A percentile compares a stretch with the other conserved stretches of the same genome.
phyloP scores from a whole-genome alignment of 2,113 vertebrate genomes.

The Ifrita kowaldi region DNA sequence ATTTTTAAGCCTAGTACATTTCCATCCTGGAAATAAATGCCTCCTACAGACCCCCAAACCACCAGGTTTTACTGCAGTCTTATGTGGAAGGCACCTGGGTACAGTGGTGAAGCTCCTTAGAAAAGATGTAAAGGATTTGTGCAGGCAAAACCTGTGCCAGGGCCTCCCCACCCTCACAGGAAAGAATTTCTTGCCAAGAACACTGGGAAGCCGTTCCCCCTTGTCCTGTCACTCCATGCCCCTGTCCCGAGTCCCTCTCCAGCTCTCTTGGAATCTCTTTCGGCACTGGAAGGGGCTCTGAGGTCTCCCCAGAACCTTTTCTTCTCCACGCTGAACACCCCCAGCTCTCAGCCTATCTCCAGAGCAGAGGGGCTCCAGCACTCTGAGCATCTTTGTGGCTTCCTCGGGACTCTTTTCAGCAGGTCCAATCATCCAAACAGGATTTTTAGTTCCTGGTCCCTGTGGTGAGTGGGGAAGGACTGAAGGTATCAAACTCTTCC shows the following conservation, averaged over 20 bases:
- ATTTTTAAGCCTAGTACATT: background rate
- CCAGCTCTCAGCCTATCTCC: background rate
- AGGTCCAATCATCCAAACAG: background rate
- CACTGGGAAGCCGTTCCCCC: background rate
- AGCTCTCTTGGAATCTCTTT: background rate
- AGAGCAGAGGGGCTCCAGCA: background rate
- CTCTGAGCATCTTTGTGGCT: background rate
- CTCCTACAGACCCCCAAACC: background rate
- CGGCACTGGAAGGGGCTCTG: background rate
- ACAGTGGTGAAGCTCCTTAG: background rate
- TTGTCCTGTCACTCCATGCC: background rate
- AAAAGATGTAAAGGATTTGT: background rate
- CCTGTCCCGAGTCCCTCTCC: background rate
- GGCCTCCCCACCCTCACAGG: background rate
- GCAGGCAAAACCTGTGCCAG: background rate
- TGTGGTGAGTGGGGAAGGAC: rapidly evolving
- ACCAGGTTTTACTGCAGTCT: background rate
- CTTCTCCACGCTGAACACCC: background rate
- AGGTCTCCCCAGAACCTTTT: background rate
- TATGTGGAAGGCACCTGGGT: background rate
- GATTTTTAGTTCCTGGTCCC: background rate
- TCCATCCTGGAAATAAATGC: background rate
- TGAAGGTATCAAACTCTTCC: background rate
- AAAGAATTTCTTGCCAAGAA: background rate
- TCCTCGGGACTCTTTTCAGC: background rate